phyloP scores from a whole-genome alignment of 2,113 vertebrate species.

The Pelecanus crispus region DNA sequence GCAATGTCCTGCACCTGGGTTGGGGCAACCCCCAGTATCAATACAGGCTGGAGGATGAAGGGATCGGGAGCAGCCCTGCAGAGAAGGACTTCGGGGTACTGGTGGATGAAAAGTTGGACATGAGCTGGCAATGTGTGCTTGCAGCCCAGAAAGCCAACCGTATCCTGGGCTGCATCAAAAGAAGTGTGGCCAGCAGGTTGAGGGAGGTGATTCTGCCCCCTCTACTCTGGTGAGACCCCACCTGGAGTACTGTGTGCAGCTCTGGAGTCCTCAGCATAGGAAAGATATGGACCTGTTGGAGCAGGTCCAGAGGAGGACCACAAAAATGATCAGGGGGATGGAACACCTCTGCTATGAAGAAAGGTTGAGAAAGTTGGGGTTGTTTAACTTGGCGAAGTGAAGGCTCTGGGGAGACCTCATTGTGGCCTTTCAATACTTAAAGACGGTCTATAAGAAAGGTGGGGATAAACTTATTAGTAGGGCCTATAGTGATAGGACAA shows the following conservation, averaged over 20 bases:
- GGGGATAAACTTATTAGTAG: neutral
- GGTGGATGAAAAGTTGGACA: neutral
- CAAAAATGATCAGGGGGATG: neutral
- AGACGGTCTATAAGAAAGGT: neutral
- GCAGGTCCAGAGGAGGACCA: neutral
- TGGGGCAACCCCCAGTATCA: rapidly evolving
- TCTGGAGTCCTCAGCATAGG: neutral
- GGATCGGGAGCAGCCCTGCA: neutral
- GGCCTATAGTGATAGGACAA: neutral
- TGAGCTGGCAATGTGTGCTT: rapidly evolving
- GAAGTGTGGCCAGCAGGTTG: rapidly evolving
- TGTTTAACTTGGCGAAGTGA: neutral
- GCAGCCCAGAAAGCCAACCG: neutral
- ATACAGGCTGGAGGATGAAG: neutral
- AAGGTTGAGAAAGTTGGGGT: neutral
- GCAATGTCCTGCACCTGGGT: no score
- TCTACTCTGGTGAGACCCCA: neutral
- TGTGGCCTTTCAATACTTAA: neutral
- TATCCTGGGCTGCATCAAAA: neutral
- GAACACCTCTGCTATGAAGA: neutral
- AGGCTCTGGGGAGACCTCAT: rapidly evolving
- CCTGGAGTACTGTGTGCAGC: neutral
- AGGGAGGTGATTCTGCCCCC: neutral
- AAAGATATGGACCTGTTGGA: neutral
- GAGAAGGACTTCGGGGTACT: neutral